These are phyloP conservation scores for Merluccius polli DNA, from an alignment of 2,797 vertebrate species.

Conservation along the genomic window DNA sequence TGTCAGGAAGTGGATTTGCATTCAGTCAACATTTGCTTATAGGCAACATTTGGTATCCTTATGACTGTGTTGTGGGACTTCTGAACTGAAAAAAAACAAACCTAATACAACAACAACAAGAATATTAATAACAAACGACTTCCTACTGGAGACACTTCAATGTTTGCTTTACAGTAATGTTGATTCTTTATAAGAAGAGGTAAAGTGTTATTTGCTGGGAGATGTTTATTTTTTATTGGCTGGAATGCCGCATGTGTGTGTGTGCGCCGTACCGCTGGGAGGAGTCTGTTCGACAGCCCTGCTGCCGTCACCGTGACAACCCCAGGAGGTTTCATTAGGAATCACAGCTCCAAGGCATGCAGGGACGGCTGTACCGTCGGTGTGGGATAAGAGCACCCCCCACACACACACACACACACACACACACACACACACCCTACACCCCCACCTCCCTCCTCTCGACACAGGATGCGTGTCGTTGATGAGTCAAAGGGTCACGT, in stretches of 20 bases:
- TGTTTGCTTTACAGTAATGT: slow-evolving; percentile 9
- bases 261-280: slow-evolving; percentile 34
- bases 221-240: neutral
- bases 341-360: slow-evolving; percentile 26
- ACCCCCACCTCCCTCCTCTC: neutral
- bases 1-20: neutral
- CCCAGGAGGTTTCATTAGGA: slow-evolving; percentile 65
- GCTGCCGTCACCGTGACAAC: slow-evolving; percentile 38
- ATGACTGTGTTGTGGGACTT: too few relatives aligned
- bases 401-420: neutral
- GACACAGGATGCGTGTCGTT: slow-evolving; percentile 12
- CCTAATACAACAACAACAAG: neutral
- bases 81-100: neutral
- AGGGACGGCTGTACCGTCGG: slow-evolving; percentile 8
- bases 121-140: neutral
- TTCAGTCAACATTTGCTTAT: neutral
- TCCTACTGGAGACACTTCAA: neutral
- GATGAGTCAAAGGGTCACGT: slow-evolving; percentile 17
- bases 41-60: too few relatives aligned
- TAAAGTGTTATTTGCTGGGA: slow-evolving; percentile 36
- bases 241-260: neutral
- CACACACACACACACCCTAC: neutral
- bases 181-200: slow-evolving; percentile 46
- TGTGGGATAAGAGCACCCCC: neutral
- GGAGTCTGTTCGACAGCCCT: slow-evolving; percentile 44